Evolutionary conservation across 2,888 invertebrate genomes (phyloP), one percentile per base, ranked within the genome.

Genomic region (Heliconius cydno): DNA sequence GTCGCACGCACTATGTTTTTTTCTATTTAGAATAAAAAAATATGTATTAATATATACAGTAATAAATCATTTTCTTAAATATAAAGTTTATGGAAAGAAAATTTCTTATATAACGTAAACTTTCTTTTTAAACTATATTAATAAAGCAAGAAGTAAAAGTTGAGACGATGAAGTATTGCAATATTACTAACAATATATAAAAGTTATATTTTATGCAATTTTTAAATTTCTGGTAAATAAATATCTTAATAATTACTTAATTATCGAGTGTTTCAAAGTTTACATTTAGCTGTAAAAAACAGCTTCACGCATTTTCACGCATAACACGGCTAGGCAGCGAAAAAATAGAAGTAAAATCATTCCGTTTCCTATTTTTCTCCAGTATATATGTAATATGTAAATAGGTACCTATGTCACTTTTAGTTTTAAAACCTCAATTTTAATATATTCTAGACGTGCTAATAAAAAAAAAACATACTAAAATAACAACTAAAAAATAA

Each of bases 51-150:
- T 67, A 13, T 68, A 25, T 25, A n/a, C 10, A 38, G 22, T 12
- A 38, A 68, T 68, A 41, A 68, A 68, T 68, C 68, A 68, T 68
- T 41, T 68, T 68, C 2, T n/a, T 41, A 68, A 12, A 41, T 38
- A 68, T 68, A 38, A 60, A 68, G 38, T 68, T 10, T 41, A 68
- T n/a, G 38, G 38, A 68, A 65, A 41, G 68, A 68, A 68, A n/a
- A 41, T 41, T 41, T 68, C 68, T 68, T 68, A 68, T 68, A 68
- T 38, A 68, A 68, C 38, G 38, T 34, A 68, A 68, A 68, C 38
- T 68, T 68, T 68, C 68, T 68, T 68, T 68, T 68, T 68, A 68
- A 68, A 68, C 68, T 68, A 68, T 68, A 68, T 68, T 68, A 68
- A 68, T 68, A 68, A 68, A 38, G 68, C 38, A 68, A 41, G n/a